Conservation (phyloP, 2,888 invertebrate genomes). For the Cataglyphis cursor region DNA sequence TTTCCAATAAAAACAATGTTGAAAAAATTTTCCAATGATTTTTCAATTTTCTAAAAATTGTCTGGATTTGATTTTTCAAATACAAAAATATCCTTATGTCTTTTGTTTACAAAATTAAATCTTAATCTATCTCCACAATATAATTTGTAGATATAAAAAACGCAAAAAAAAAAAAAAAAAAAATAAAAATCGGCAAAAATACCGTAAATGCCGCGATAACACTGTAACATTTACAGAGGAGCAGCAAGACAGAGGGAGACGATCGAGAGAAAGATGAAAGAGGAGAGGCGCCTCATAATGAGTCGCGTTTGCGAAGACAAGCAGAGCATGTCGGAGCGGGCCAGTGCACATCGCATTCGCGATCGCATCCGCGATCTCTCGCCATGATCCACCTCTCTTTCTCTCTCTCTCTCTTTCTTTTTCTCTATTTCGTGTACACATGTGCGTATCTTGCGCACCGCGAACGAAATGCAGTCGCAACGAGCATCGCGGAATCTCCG, state of each 20-base stretch:
- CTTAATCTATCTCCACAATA: not conserved
- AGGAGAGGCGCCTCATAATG: conserved; percentile 73
- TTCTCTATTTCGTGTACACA: conserved; percentile 7
- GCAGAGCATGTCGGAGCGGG: conserved; percentile 83
- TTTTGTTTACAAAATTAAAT: not conserved
- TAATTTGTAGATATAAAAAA: not conserved
- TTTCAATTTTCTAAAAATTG: not conserved
- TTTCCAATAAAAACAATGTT: not conserved
- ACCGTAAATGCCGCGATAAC: not conserved
- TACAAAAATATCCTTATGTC: not conserved
- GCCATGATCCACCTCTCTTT: conserved; percentile 54
- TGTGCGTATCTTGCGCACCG: conserved; percentile 22
- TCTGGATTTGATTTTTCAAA: not conserved
- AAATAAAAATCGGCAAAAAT: not conserved
- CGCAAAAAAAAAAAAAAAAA: too few relatives aligned
- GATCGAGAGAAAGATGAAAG: conserved; percentile 24
- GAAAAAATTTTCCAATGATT: not conserved
- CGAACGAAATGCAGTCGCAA: conserved; percentile 56
- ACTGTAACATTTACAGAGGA: not conserved
- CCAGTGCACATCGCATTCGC: conserved; percentile 80
- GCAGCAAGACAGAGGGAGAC: conserved; percentile 7
- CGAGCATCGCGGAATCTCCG: conserved; percentile 12
- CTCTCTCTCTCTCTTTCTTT: not conserved
- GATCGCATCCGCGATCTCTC: conserved; percentile 76
- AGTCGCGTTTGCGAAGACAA: conserved; percentile 81